Evolutionary conservation across 2,797 vertebrate species (phyloP).

Genomic region (Glossophaga mutica): DNA sequence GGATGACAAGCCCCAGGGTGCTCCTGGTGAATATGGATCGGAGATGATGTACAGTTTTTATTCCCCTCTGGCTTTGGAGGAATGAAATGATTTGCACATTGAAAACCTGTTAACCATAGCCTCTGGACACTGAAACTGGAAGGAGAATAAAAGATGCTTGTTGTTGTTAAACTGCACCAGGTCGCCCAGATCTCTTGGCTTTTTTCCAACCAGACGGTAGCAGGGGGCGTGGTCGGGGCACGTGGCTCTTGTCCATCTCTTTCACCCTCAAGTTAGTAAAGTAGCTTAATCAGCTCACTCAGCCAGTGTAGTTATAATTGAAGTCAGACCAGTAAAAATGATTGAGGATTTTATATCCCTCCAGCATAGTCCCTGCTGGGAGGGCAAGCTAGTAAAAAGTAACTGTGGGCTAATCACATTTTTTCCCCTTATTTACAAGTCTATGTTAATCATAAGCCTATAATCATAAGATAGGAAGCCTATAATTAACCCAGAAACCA

Average conservation of each 20-base stretch:
- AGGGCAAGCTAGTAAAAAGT: slow-evolving; percentile 30
- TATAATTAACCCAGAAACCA: slow-evolving; percentile 59
- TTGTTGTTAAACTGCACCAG: slow-evolving; percentile 70
- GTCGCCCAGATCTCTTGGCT: slow-evolving; percentile 69
- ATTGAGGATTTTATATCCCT: slow-evolving; percentile 37
- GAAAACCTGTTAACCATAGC: slow-evolving; percentile 70
- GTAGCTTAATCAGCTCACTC: slow-evolving; percentile 16
- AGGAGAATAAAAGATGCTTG: slow-evolving; percentile 75
- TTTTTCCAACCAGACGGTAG: slow-evolving; percentile 69
- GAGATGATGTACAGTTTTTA: slow-evolving; percentile 62
- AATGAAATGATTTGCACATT: slow-evolving; percentile 73
- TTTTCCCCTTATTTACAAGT: slow-evolving; percentile 54
- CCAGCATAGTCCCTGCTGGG: neutral
- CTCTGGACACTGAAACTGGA: slow-evolving; percentile 70
- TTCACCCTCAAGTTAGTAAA: slow-evolving; percentile 32
- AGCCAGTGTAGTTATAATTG: neutral
- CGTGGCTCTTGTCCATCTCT: slow-evolving; percentile 31
- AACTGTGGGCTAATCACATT: slow-evolving; percentile 46
- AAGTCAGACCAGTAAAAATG: slow-evolving; percentile 48
- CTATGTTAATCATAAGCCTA: slow-evolving; percentile 52
- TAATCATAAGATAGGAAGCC: slow-evolving; percentile 61
- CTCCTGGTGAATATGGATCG: slow-evolving; percentile 67
- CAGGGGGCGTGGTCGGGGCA: slow-evolving; percentile 58
- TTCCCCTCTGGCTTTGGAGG: slow-evolving; percentile 70
- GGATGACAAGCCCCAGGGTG: slow-evolving; percentile 63